phyloP scores from a whole-genome alignment of 2,113 vertebrate species.

The Macquaria ambigua region DNA sequence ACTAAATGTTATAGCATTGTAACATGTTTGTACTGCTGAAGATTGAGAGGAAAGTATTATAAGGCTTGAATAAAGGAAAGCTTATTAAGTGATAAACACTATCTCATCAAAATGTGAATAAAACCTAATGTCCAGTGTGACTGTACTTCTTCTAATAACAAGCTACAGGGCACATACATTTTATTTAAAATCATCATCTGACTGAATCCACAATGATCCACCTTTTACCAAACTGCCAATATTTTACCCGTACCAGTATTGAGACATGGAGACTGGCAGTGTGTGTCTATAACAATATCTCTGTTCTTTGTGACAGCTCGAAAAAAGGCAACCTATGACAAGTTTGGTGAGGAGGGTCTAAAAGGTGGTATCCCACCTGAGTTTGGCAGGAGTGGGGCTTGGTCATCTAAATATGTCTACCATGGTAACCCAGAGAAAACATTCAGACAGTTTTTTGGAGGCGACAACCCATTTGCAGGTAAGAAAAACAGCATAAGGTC shows the following conservation, averaged over 20 bases:
- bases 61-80: neutral
- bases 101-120: neutral
- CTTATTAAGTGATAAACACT: neutral
- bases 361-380: constrained; percentile 92
- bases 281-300: neutral
- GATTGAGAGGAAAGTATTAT: neutral
- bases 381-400: constrained; percentile 82
- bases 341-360: constrained; percentile 94
- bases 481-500: neutral
- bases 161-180: too few species aligned
- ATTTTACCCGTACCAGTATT: neutral
- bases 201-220: neutral
- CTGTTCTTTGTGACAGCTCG: constrained; percentile 76
- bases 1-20: neutral
- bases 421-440: constrained; percentile 91
- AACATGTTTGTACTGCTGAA: neutral
- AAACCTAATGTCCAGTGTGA: too few species aligned
- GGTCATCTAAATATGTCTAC: constrained; percentile 90
- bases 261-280: neutral
- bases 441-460: constrained; percentile 94
- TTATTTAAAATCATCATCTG: neutral
- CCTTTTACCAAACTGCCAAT: too few species aligned
- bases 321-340: constrained; percentile 94
- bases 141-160: neutral
- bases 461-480: constrained; percentile 96